phyloP scores from a whole-genome alignment of 2,797 vertebrate species.

The Alosa sapidissima region DNA sequence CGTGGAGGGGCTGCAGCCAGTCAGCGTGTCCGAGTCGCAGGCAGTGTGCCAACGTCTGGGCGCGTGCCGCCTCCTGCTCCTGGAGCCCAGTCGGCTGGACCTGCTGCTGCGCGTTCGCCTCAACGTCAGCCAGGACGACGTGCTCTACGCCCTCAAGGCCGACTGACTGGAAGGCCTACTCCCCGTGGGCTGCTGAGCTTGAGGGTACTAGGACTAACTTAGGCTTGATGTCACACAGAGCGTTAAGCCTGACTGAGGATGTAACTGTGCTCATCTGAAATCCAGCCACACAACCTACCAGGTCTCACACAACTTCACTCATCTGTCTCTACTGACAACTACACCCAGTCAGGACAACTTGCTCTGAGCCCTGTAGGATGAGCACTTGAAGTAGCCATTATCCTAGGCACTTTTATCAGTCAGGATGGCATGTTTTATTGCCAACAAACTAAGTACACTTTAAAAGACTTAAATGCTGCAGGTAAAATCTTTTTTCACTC shows the following conservation, averaged over 20 bases:
- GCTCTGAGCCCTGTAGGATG: not conserved
- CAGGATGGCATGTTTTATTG: not conserved
- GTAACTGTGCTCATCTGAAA: not conserved
- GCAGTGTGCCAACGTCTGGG: slow-evolving; percentile 82
- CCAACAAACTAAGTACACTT: not conserved
- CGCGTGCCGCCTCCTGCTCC: slow-evolving; percentile 84
- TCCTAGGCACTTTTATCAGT: not conserved
- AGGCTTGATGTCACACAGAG: no score
- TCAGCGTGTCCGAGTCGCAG: slow-evolving; percentile 82
- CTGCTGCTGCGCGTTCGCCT: slow-evolving; percentile 85
- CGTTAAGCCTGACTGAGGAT: not conserved
- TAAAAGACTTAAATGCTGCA: not conserved
- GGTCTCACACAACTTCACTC: not conserved
- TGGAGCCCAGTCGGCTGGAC: slow-evolving; percentile 83
- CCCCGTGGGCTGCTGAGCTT: no score
- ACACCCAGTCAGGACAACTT: not conserved
- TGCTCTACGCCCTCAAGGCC: slow-evolving; percentile 84
- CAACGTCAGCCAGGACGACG: slow-evolving; percentile 89
- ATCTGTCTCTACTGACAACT: not conserved
- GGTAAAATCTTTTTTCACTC: not conserved
- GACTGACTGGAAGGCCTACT: slow-evolving; percentile 61
- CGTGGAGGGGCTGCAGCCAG: slow-evolving; percentile 83
- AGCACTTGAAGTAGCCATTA: not conserved
- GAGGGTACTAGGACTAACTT: not conserved
- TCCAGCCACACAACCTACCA: not conserved